Conservation (phyloP, 1,140 invertebrate genomes). For the Grapholita molesta region DNA sequence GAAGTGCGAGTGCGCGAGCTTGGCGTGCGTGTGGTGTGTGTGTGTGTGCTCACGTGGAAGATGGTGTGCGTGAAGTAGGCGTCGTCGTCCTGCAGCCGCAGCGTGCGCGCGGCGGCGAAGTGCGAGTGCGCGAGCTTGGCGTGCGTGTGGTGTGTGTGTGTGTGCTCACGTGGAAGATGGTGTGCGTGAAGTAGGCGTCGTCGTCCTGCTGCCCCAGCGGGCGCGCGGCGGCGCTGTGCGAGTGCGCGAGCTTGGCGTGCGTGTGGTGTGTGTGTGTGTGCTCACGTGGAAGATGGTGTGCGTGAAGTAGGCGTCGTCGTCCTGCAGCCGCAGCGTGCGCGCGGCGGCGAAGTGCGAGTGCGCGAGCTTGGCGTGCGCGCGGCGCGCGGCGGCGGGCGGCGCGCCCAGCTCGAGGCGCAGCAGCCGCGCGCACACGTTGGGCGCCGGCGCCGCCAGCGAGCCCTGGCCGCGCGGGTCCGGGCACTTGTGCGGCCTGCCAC, state of each 20-base stretch:
- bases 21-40: too few species aligned
- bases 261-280: slow-evolving; percentile 79
- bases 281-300: slow-evolving; percentile 79
- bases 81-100: slow-evolving; percentile 87
- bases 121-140: too few species aligned
- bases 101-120: slow-evolving; percentile 92
- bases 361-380: slow-evolving; percentile 88
- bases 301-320: slow-evolving; percentile 90
- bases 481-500: slow-evolving; percentile 92
- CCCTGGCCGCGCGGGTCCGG: slow-evolving; percentile 86
- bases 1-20: too few species aligned
- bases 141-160: too few species aligned
- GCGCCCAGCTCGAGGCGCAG: slow-evolving; percentile 83
- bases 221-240: slow-evolving; percentile 92
- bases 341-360: slow-evolving; percentile 95
- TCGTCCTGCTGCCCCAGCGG: slow-evolving; percentile 88
- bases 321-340: slow-evolving; percentile 86
- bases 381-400: slow-evolving; percentile 77
- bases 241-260: slow-evolving; percentile 91
- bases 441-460: slow-evolving; percentile 84
- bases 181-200: slow-evolving; percentile 90
- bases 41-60: slow-evolving; percentile 66
- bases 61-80: slow-evolving; percentile 88
- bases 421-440: slow-evolving; percentile 83
- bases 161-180: slow-evolving; percentile 70